Evolutionary conservation across 2,888 invertebrate genomes (phyloP), one percentile per base, ranked within the genome.

Genomic region (Microplitis manilae): DNA sequence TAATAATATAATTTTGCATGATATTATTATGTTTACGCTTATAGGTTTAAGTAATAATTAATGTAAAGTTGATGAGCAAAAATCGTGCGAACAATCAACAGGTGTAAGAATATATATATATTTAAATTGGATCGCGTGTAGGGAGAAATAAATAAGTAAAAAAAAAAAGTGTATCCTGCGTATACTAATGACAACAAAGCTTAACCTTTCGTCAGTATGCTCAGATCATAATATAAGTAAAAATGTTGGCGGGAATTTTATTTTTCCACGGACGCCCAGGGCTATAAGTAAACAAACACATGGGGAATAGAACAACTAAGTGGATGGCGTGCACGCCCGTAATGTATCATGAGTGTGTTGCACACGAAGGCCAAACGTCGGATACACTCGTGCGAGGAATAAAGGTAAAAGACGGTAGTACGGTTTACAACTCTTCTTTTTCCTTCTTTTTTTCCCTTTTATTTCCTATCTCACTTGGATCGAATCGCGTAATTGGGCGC

Each of bases 401-500:
- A 78, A 61, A 70, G 64, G 60, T 17, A 71, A 69, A 69, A 40
- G 30, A 62, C 68, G 61, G 38, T 38, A 30, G 13, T 20, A 39
- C 15, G n/a, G 5, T 7, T 39, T 40, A 40, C n/a, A 38, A 39
- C 39, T 67, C 38, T 65, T 7, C 5, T 65, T 20, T 17, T 30
- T 20, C n/a, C 60, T 70, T 13, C 17, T 59, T 62, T 20, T 71
- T 73, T 61, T 79, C 80, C 82, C 81, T 80, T 83, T 77, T 78
- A 79, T 15, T 81, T 81, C 81, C 83, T 87, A 86, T 86, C 87
- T 87, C 83, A 81, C 80, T 83, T 84, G 83, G 85, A 89, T 89
- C 89, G 89, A 87, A 86, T 87, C 88, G 86, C 88, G 89, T 89
- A 89, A 89, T 89, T 89, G 89, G 89, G 88, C 88, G 86, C 87